phyloP scores from a whole-genome alignment of 2,113 vertebrate species.

The Girardinichthys multiradiatus region DNA sequence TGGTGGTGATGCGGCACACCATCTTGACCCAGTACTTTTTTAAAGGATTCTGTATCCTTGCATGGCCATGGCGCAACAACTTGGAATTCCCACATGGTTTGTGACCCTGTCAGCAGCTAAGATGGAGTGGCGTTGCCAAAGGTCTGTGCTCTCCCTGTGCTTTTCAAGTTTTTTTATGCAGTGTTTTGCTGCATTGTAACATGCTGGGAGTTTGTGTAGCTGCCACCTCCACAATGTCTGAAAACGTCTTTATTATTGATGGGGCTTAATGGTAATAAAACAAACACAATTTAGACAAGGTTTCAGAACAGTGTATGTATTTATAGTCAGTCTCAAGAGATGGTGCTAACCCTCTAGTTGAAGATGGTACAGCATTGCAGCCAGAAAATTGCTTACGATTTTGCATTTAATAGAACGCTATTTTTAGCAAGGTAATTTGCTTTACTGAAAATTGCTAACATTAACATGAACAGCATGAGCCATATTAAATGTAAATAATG shows the following conservation, averaged over 20 bases:
- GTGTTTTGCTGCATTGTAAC: background rate
- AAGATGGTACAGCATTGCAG: background rate
- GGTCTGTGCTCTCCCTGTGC: too few relatives aligned
- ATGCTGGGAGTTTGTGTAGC: background rate
- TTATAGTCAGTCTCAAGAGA: slow-evolving; percentile 3
- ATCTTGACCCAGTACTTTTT: too few relatives aligned
- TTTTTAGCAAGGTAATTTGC: background rate
- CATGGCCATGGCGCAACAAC: too few relatives aligned
- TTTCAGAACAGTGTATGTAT: background rate
- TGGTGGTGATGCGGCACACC: too few relatives aligned
- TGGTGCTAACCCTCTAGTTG: background rate
- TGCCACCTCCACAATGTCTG: background rate
- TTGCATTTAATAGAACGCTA: background rate
- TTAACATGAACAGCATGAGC: too few relatives aligned
- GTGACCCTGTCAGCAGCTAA: too few relatives aligned
- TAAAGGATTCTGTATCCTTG: too few relatives aligned
- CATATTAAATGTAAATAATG: too few relatives aligned
- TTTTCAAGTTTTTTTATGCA: background rate
- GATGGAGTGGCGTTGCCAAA: too few relatives aligned
- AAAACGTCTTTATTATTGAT: background rate
- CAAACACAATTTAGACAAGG: background rate
- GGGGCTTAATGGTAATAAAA: background rate
- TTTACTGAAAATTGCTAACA: background rate
- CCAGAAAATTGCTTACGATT: background rate
- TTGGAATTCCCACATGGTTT: too few relatives aligned